Evolutionary conservation across 1,140 invertebrate species (phyloP).

Genomic region (Acromyrmex echinatior): DNA sequence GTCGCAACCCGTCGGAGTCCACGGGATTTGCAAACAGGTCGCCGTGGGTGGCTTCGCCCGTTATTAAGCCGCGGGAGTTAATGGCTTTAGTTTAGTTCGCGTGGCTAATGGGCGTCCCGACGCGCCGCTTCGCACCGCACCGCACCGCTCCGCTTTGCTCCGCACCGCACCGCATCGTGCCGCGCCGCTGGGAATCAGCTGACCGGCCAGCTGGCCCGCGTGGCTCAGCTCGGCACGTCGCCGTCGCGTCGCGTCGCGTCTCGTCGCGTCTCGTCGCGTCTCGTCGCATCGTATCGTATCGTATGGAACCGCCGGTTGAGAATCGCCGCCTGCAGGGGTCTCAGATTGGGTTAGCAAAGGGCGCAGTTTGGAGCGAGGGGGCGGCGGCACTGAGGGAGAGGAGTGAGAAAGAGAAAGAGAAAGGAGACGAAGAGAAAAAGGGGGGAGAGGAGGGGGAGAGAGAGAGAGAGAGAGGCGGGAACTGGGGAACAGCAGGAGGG

Average conservation of each 20-base stretch:
- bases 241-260: background rate
- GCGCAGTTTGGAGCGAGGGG: constrained; percentile 79
- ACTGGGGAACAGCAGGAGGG: constrained; percentile 73
- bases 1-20: constrained; percentile 56
- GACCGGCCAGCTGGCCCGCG: constrained; percentile 82
- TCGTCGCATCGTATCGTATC: background rate
- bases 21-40: constrained; percentile 70
- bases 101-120: constrained; percentile 80
- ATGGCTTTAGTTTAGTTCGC: constrained; percentile 84
- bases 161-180: constrained; percentile 10
- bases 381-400: constrained; percentile 65
- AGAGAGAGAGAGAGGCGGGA: constrained; percentile 19
- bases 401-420: constrained; percentile 21
- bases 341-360: constrained; percentile 85
- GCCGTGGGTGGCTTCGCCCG: constrained; percentile 61
- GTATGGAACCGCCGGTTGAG: constrained; percentile 77
- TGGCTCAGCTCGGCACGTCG: constrained; percentile 30
- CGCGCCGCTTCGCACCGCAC: constrained; percentile 50
- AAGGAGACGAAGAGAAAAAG: background rate
- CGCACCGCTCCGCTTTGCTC: background rate
- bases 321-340: constrained; percentile 80
- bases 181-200: constrained; percentile 81
- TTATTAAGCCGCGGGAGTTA: constrained; percentile 82
- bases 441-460: background rate
- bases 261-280: background rate